phyloP scores from a whole-genome alignment of 2,888 invertebrate genomes.

The Ypsolopha scabrella region DNA sequence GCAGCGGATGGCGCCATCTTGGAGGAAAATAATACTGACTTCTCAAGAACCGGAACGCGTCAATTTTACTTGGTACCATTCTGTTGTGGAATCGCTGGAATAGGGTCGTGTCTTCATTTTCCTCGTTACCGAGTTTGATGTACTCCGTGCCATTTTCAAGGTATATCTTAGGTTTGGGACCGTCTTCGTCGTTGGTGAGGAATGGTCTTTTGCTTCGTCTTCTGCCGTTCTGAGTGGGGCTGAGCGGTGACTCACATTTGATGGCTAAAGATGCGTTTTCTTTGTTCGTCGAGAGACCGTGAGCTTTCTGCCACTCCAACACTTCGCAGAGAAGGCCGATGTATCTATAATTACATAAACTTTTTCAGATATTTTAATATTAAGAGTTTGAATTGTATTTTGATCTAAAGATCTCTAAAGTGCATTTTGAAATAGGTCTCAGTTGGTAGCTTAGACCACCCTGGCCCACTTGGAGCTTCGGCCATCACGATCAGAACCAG shows the following conservation, averaged over 20 bases:
- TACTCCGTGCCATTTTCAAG: constrained; percentile 25
- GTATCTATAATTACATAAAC: constrained; percentile 70
- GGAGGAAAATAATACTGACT: constrained; percentile 51
- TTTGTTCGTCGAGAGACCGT: constrained; percentile 52
- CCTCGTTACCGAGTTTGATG: constrained; percentile 45
- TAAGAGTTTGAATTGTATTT: too few relatives aligned
- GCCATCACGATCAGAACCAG: too few relatives aligned
- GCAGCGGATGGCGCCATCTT: constrained; percentile 57
- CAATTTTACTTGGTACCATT: constrained; percentile 24
- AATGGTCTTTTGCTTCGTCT: constrained; percentile 31
- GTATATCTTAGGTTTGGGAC: constrained; percentile 29
- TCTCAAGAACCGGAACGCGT: constrained; percentile 42
- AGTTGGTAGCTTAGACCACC: too few relatives aligned
- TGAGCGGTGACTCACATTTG: constrained; percentile 64
- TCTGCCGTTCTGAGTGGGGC: constrained; percentile 22
- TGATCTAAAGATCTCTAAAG: too few relatives aligned
- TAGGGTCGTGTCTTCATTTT: constrained; percentile 41
- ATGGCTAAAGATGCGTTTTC: constrained; percentile 58
- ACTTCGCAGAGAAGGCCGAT: constrained; percentile 89
- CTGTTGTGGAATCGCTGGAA: constrained; percentile 24
- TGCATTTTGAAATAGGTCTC: too few relatives aligned
- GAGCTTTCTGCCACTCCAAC: constrained; percentile 86
- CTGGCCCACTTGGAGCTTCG: too few relatives aligned
- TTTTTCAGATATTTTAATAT: too few relatives aligned
- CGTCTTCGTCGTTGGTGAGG: constrained; percentile 28